Conservation (phyloP, 2,888 invertebrate species). For the Polyommatus icarus region DNA sequence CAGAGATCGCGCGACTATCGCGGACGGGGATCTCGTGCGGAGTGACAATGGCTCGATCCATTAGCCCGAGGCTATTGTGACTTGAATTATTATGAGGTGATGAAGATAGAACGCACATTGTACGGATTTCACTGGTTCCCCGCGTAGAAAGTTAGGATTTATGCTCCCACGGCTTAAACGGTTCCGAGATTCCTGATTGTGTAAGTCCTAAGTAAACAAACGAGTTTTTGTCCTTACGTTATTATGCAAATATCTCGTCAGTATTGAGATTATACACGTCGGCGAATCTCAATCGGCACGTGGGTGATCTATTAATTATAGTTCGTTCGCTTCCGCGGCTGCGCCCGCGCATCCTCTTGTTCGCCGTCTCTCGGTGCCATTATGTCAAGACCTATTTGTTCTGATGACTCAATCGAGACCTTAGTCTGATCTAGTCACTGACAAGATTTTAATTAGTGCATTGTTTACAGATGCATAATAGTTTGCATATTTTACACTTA, state of each 20-base stretch:
- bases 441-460: slow-evolving; percentile 29
- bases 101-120: slow-evolving; percentile 32
- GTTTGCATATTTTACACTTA: neutral
- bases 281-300: slow-evolving; percentile 55
- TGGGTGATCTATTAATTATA: slow-evolving; percentile 59
- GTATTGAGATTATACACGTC: slow-evolving; percentile 43
- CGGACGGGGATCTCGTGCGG: slow-evolving; percentile 50
- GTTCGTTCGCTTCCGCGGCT: slow-evolving; percentile 49
- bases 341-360: slow-evolving; percentile 50
- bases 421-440: slow-evolving; percentile 19
- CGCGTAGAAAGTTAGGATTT: slow-evolving; percentile 15
- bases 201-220: neutral
- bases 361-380: slow-evolving; percentile 37
- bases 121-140: slow-evolving; percentile 28
- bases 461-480: slow-evolving; percentile 22
- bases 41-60: slow-evolving; percentile 53
- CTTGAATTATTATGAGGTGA: slow-evolving; percentile 32
- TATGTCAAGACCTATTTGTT: slow-evolving; percentile 41
- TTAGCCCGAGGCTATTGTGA: slow-evolving; percentile 43
- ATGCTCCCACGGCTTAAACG: neutral
- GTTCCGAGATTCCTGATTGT: neutral
- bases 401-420: slow-evolving; percentile 38
- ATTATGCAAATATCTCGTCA: slow-evolving; percentile 34
- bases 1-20: slow-evolving; percentile 45
- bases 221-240: slow-evolving; percentile 32